These are phyloP conservation scores for Actinia equina DNA, from an alignment of 64 coral and sea anemone genomes.

Conservation along the genomic window DNA sequence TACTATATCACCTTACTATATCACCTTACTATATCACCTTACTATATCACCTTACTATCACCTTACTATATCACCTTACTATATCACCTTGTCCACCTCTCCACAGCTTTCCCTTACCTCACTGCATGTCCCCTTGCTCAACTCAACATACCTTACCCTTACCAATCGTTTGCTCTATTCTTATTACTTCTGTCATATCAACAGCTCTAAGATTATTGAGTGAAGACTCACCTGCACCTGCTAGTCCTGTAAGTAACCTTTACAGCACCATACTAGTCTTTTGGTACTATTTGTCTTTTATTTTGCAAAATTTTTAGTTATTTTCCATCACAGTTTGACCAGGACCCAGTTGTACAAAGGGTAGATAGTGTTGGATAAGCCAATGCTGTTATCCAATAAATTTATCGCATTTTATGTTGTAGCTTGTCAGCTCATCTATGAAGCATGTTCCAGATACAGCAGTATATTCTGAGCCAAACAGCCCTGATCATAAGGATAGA, in stretches of 20 bases:
- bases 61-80: too few species aligned
- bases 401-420: neutral
- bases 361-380: too few species aligned
- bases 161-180: neutral
- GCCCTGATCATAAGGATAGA: neutral
- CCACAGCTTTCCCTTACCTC: neutral
- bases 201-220: conserved; percentile 14
- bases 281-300: neutral
- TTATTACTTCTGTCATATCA: neutral
- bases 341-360: too few species aligned
- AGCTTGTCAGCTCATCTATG: neutral
- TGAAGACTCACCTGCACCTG: conserved; percentile 38
- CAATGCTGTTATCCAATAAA: too few species aligned
- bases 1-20: too few species aligned
- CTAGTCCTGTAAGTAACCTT: conserved; percentile 42
- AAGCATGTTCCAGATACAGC: neutral
- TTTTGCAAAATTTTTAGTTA: neutral
- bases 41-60: too few species aligned
- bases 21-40: too few species aligned
- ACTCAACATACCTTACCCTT: too few species aligned
- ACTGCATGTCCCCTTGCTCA: neutral
- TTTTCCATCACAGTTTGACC: too few species aligned
- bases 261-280: neutral
- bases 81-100: too few species aligned
- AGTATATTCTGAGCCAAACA: neutral